A percentile compares a stretch with the other conserved stretches of the same genome.
These are phyloP conservation scores for Wasmannia auropunctata DNA, from an alignment of 1,140 invertebrate genomes.

Conservation along the genomic window DNA sequence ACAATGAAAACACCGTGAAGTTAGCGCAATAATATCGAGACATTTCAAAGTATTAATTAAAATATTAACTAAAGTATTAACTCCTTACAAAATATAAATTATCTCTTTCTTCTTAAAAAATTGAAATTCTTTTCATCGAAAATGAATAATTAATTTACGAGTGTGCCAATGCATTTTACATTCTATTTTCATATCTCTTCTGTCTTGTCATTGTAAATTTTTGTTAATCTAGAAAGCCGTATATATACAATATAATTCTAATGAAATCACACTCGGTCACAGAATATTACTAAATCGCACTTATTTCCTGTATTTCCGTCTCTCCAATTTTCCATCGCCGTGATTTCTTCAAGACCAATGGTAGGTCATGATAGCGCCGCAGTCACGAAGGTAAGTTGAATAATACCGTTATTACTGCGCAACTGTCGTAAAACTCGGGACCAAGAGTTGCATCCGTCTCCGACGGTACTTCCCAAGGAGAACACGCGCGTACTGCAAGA, in stretches of 20 bases:
- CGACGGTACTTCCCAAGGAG: conserved; percentile 67
- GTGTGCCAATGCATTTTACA: neutral
- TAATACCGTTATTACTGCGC: conserved; percentile 78
- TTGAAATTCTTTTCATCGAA: neutral
- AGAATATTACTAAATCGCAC: neutral
- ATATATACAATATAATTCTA: neutral
- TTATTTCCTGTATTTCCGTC: neutral
- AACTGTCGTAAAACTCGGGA: conserved; percentile 79
- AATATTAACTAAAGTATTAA: too few species aligned
- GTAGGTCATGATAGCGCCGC: conserved; percentile 39
- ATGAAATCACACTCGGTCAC: neutral
- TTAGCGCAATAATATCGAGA: neutral
- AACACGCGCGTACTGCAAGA: conserved; percentile 63
- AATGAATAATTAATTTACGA: neutral
- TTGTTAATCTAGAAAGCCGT: neutral
- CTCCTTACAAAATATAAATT: neutral
- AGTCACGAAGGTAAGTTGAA: conserved; percentile 70
- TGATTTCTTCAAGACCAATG: conserved; percentile 73
- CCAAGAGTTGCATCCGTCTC: conserved; percentile 62
- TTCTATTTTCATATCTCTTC: neutral
- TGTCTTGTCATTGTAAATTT: neutral
- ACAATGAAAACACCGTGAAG: neutral
- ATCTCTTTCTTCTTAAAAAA: neutral
- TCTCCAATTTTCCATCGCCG: conserved; percentile 31
- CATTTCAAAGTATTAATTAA: neutral